Evolutionary conservation across 2,888 invertebrate genomes (phyloP).

Genomic region (Orthosia incerta): DNA sequence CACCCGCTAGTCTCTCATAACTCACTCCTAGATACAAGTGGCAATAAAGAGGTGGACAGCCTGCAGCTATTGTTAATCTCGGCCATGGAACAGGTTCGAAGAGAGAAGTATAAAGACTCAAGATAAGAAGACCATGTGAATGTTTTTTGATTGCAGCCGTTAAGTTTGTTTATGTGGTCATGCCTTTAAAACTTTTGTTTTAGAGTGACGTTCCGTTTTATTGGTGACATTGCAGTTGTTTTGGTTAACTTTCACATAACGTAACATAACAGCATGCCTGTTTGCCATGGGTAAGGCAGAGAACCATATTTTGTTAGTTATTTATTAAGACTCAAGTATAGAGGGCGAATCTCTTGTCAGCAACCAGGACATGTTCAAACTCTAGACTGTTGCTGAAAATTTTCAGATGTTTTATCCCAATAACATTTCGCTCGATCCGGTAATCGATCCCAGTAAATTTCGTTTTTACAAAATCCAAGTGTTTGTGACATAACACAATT

Average conservation of each 20-base stretch:
- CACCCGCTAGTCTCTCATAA: slow-evolving; percentile 58
- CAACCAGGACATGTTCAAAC: no score
- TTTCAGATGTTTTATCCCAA: no score
- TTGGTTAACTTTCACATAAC: background rate
- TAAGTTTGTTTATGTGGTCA: slow-evolving; percentile 59
- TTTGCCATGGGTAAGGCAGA: no score
- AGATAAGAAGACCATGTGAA: slow-evolving; percentile 84
- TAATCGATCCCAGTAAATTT: background rate
- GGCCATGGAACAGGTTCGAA: slow-evolving; percentile 84
- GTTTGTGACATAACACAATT: background rate
- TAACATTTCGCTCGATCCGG: no score
- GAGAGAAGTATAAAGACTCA: slow-evolving; percentile 78
- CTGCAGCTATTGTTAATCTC: slow-evolving; percentile 86
- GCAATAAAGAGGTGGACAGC: slow-evolving; percentile 88
- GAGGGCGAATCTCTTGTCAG: no score
- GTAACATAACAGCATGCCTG: no score
- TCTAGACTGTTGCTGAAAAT: no score
- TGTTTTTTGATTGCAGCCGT: slow-evolving; percentile 72
- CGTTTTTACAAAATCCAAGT: background rate
- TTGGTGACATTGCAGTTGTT: slow-evolving; percentile 23
- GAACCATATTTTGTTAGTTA: no score
- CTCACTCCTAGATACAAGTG: slow-evolving; percentile 70
- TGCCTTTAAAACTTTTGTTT: slow-evolving; percentile 46
- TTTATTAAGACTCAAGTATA: no score
- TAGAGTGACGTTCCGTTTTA: slow-evolving; percentile 30